phyloP scores from a whole-genome alignment of 2,797 vertebrate genomes.

The Crax fasciolata region DNA sequence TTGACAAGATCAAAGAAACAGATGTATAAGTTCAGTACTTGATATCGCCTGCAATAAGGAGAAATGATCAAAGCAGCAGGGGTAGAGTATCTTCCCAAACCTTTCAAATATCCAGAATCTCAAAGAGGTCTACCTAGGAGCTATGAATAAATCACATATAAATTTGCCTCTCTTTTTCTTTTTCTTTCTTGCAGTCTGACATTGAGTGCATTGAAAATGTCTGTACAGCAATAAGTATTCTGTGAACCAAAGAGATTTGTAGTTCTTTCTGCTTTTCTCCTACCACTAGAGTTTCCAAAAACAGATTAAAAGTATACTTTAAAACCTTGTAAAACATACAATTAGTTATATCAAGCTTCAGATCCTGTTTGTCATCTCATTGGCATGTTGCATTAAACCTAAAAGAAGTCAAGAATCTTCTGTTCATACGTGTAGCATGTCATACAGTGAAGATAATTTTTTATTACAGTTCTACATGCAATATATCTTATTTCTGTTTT shows the following conservation, averaged over 20 bases:
- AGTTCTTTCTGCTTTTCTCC: conserved; percentile 56
- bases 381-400: background rate
- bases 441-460: background rate
- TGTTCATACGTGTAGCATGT: background rate
- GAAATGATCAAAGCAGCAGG: conserved; percentile 81
- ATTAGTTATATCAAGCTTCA: background rate
- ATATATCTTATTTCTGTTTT: conserved; percentile 41
- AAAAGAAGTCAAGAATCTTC: background rate
- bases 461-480: background rate
- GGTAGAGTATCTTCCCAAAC: conserved; percentile 75
- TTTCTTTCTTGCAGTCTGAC: conserved; percentile 61
- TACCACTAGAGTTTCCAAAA: conserved; percentile 61
- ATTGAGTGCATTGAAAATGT: conserved; percentile 74
- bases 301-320: conserved; percentile 48
- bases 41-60: conserved; percentile 72
- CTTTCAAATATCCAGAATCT: conserved; percentile 82
- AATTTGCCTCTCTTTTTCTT: conserved; percentile 69
- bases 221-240: conserved; percentile 72
- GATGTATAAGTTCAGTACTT: conserved; percentile 78
- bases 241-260: conserved; percentile 68
- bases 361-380: conserved; percentile 52
- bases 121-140: conserved; percentile 78
- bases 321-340: conserved; percentile 10
- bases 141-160: conserved; percentile 82
- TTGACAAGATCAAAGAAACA: conserved; percentile 85